phyloP scores from a whole-genome alignment of 92 coral and sea anemone genomes.

The Porites evermanni region DNA sequence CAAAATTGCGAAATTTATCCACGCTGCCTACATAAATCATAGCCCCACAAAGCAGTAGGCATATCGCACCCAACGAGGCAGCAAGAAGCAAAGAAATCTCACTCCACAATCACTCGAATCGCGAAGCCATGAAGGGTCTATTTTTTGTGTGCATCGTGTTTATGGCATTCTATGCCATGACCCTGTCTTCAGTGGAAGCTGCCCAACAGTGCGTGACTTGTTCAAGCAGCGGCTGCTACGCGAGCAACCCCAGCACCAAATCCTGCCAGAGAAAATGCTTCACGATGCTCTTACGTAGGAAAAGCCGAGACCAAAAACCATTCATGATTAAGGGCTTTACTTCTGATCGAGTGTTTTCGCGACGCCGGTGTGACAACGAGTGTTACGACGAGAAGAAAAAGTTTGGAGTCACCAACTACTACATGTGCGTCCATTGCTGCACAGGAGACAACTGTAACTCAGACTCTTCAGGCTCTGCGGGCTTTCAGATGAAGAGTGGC shows the following conservation, averaged over 20 bases:
- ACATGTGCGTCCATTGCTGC: conserved; percentile 16
- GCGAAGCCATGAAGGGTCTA: not conserved
- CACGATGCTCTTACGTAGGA: not conserved
- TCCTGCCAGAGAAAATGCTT: not conserved
- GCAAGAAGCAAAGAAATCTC: no score
- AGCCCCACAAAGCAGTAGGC: no score
- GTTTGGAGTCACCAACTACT: not conserved
- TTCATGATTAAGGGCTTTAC: not conserved
- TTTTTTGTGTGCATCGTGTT: not conserved
- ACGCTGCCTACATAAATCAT: no score
- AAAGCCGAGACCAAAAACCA: conserved; percentile 5
- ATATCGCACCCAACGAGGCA: no score
- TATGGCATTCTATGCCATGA: not conserved
- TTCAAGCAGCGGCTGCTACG: not conserved
- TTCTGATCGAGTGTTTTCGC: not conserved
- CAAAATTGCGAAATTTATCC: no score
- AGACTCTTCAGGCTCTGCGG: not conserved
- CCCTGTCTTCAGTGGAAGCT: not conserved
- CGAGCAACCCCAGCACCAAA: not conserved
- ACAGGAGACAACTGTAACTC: conserved; percentile 13
- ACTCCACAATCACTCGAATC: not conserved
- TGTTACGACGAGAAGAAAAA: conserved; percentile 12
- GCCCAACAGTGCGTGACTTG: conserved; percentile 16
- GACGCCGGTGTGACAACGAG: conserved; percentile 3
- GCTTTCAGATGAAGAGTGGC: not conserved